Percentiles rank a stretch among this genome's conserved stretches.
These are phyloP conservation scores for Drosophila gunungcola DNA, from an alignment of 1,140 invertebrate genomes.

Conservation along the genomic window DNA sequence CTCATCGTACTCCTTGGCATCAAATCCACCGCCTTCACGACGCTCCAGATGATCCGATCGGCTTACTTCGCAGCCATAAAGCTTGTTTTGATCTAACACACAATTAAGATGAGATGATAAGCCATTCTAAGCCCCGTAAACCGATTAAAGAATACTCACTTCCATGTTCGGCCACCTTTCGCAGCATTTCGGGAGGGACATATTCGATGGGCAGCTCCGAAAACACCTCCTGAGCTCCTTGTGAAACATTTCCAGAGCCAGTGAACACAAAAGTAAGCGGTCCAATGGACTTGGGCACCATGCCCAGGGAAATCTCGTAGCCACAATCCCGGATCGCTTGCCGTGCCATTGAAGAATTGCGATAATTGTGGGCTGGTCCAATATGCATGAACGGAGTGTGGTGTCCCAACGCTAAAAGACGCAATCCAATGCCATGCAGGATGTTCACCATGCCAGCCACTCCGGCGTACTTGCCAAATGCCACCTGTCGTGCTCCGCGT, in stretches of 20 bases:
- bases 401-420: slow-evolving; percentile 97
- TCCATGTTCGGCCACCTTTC: slow-evolving; percentile 98
- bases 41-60: slow-evolving; percentile 96
- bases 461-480: slow-evolving; percentile 99
- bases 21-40: slow-evolving; percentile 95
- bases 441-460: slow-evolving; percentile 99
- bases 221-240: slow-evolving; percentile 98
- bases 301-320: slow-evolving; percentile 98
- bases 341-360: slow-evolving; percentile 98
- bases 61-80: slow-evolving; percentile 97
- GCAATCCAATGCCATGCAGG: slow-evolving; percentile 96
- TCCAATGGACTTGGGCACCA: slow-evolving; percentile 99
- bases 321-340: slow-evolving; percentile 98
- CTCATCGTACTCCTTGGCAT: slow-evolving; percentile 95
- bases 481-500: slow-evolving; percentile 95
- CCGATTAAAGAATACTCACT: slow-evolving; percentile 87
- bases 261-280: slow-evolving; percentile 99
- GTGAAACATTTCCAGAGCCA: slow-evolving; percentile 94
- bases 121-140: too few relatives aligned
- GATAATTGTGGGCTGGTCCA: slow-evolving; percentile 98
- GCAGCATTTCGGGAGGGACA: slow-evolving; percentile 96
- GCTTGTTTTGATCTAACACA: slow-evolving; percentile 92
- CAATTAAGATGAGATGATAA: neutral
- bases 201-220: slow-evolving; percentile 99
- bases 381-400: slow-evolving; percentile 99